phyloP scores from a whole-genome alignment of 2,113 vertebrate species.

The Eudyptes chrysolophus region DNA sequence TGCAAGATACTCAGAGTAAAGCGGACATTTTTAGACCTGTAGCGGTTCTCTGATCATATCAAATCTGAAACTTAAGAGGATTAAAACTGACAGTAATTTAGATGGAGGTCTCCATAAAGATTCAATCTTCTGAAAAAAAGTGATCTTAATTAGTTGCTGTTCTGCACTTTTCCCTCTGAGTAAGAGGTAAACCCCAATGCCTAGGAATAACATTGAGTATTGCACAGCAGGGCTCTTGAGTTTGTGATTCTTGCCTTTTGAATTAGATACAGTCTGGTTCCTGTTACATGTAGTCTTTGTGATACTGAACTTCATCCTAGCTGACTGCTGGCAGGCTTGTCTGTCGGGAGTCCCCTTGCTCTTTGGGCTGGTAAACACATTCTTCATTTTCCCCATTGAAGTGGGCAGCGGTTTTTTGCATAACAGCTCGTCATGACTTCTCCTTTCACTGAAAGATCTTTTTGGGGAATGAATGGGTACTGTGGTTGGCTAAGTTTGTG shows the following conservation, averaged over 20 bases:
- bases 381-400: background rate
- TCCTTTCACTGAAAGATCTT: background rate
- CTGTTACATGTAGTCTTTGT: background rate
- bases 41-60: background rate
- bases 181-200: background rate
- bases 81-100: background rate
- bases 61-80: background rate
- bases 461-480: background rate
- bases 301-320: background rate
- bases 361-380: background rate
- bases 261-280: background rate
- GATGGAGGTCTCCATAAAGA: background rate
- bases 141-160: background rate
- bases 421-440: background rate
- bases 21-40: background rate
- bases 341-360: background rate
- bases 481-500: background rate
- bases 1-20: background rate
- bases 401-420: background rate
- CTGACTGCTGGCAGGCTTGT: background rate
- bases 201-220: background rate
- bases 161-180: background rate
- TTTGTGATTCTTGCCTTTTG: background rate
- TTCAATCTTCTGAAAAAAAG: rapidly evolving
- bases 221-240: background rate